These are phyloP conservation scores for Dromius quadrimaculatus DNA, from an alignment of 2,888 invertebrate genomes.

Conservation along the genomic window DNA sequence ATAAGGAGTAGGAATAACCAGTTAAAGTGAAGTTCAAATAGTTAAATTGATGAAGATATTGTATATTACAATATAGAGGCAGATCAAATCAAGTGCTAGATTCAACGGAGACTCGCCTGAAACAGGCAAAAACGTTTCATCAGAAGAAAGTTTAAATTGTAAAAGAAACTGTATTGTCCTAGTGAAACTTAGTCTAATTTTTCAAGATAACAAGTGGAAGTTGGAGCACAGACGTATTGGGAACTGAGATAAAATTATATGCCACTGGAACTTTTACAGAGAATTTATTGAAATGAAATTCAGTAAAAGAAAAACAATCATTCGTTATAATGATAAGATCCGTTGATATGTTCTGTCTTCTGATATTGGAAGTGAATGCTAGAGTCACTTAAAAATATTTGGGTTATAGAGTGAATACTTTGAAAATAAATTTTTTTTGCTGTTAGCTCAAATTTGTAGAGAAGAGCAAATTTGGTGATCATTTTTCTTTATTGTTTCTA, in stretches of 20 bases:
- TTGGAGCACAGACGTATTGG: constrained; percentile 4
- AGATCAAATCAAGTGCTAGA: constrained; percentile 18
- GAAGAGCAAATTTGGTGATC: too few species aligned
- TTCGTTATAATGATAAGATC: neutral
- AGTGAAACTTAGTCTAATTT: constrained; percentile 18
- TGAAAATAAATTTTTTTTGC: too few species aligned
- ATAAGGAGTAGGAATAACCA: neutral
- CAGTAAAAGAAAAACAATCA: neutral
- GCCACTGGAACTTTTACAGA: neutral
- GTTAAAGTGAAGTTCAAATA: neutral
- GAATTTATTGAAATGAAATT: neutral
- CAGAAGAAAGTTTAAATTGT: constrained; percentile 12
- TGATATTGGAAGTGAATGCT: too few species aligned
- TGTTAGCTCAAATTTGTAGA: too few species aligned
- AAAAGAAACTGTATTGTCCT: constrained; percentile 15
- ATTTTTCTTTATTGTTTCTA: too few species aligned
- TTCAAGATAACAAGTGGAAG: constrained; percentile 22
- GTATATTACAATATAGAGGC: constrained; percentile 9
- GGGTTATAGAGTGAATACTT: too few species aligned
- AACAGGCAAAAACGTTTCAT: constrained; percentile 9
- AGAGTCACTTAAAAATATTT: too few species aligned
- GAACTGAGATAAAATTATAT: constrained; percentile 1
- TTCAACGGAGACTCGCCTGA: constrained; percentile 6
- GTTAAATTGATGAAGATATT: constrained; percentile 8
- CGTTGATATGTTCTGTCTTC: too few species aligned